A percentile compares a stretch with the other conserved stretches of the same genome.
Conservation (phyloP, 2,113 vertebrate genomes). For the Eublepharis macularius region DNA sequence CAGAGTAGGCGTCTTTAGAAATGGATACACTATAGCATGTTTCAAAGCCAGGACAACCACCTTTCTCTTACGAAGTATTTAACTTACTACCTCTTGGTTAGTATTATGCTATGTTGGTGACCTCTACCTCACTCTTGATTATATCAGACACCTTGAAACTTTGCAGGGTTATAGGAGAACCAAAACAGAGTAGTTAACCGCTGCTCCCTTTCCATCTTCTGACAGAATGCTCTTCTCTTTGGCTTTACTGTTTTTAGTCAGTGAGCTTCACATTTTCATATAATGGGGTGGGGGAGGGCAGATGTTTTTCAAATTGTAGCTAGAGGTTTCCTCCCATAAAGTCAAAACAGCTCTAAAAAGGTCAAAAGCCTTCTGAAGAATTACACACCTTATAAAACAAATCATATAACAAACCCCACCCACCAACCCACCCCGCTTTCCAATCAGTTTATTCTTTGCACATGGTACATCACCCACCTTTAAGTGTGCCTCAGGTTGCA, state of each 20-base stretch:
- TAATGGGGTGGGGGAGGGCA: neutral
- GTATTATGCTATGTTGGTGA: too few species aligned
- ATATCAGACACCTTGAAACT: neutral
- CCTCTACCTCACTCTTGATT: neutral
- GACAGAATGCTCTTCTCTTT: neutral
- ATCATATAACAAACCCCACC: fast-evolving
- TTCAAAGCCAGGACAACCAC: too few species aligned
- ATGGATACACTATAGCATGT: too few species aligned
- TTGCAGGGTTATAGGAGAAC: too few species aligned
- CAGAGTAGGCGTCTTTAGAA: too few species aligned
- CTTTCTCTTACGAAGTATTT: too few species aligned
- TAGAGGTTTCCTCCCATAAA: too few species aligned
- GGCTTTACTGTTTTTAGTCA: neutral
- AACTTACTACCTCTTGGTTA: too few species aligned
- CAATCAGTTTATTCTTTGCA: neutral
- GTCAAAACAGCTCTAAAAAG: neutral
- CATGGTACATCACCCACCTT: neutral
- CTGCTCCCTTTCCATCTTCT: neutral
- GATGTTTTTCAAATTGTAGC: too few species aligned
- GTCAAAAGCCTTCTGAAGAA: neutral
- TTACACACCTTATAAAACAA: neutral
- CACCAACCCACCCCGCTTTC: too few species aligned
- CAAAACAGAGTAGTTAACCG: neutral
- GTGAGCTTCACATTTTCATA: neutral
- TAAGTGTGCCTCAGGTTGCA: too few species aligned